These are phyloP conservation scores for Caenorhabditis inopinata DNA, from an alignment of 1,140 invertebrate genomes.

Conservation along the genomic window DNA sequence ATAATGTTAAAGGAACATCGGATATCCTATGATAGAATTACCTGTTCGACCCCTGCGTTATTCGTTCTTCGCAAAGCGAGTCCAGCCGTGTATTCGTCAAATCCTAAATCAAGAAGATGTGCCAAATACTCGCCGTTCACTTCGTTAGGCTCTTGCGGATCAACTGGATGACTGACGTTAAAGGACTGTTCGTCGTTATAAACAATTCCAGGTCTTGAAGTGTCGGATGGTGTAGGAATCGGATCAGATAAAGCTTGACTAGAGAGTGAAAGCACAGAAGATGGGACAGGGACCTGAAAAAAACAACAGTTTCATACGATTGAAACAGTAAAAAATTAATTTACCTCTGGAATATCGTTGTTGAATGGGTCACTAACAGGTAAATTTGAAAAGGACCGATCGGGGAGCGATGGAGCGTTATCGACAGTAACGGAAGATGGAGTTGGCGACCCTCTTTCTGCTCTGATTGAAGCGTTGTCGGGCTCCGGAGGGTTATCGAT, in stretches of 20 bases:
- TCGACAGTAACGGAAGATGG: background rate
- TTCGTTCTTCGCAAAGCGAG: slow-evolving; percentile 13
- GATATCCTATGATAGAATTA: too few relatives aligned
- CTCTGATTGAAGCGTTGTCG: slow-evolving; percentile 11
- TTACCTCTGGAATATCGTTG: background rate
- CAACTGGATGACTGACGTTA: background rate
- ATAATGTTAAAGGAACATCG: too few relatives aligned
- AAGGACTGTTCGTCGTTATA: background rate
- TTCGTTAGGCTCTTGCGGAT: slow-evolving; percentile 20
- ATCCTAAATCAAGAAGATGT: slow-evolving; percentile 30
- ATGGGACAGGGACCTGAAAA: background rate
- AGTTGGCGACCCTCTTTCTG: slow-evolving; percentile 6
- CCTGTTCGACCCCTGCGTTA: slow-evolving; percentile 25
- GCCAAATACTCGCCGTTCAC: slow-evolving; percentile 24
- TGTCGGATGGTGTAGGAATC: background rate
- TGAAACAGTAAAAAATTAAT: too few relatives aligned
- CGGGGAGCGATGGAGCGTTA: background rate
- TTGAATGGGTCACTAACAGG: background rate
- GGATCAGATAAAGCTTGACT: slow-evolving; percentile 5
- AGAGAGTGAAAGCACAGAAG: background rate
- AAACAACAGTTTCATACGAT: too few relatives aligned
- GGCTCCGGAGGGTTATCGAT: slow-evolving; percentile 9
- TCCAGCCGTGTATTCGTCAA: slow-evolving; percentile 15
- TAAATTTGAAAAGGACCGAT: background rate
- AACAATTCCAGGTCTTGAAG: background rate